Evolutionary conservation across 1,140 invertebrate species (phyloP), one percentile per base, ranked within the genome.

Genomic region (Drosophila persimilis): DNA sequence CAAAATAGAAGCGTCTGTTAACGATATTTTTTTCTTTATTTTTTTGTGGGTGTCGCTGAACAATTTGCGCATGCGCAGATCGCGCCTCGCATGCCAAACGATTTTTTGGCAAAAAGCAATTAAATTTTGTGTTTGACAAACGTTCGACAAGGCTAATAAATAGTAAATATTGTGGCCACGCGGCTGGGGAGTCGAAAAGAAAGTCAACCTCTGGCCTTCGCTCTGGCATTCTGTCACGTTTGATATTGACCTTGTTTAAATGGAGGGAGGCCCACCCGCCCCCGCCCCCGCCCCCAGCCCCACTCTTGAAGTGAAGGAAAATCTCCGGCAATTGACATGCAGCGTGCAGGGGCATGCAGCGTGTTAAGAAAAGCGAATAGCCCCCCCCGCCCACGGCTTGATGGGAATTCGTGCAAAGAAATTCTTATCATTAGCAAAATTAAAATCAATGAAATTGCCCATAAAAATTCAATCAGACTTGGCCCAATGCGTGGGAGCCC

Each of bases 221-320:
- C 69, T 74, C 48, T 31, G 31, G 65, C 83, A 86, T 88, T 88
- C 61, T 77, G 67, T 67, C 83, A 88, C 83, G 83, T 88, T 66
- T 89, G 86, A 89, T 89, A 89, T 89, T 89, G 86, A 89, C 86
- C 86, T 89, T 89, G 78, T 89, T 89, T 89, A 73, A 70, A 81
- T 78, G 46, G 45, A 55, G 51, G 17, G 8, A 35, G 26, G 44
- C 11, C 17, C 22, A n/a, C n/a, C n/a, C n/a, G n/a, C n/a, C n/a
- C n/a, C n/a, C n/a, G n/a, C 64, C 7, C 35, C 29, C 39, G 9
- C 2, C 44, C 17, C 24, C 1, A 44, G 48, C 51, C 24, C 59
- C 8, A 31, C 29, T 31, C 46, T 77, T 17, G 17, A 85, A 86
- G 57, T 55, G 74, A 81, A 81, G 55, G 77, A 86, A 86, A 86